Conservation (phyloP, 2,113 vertebrate genomes). For the Stegostoma tigrinum region DNA sequence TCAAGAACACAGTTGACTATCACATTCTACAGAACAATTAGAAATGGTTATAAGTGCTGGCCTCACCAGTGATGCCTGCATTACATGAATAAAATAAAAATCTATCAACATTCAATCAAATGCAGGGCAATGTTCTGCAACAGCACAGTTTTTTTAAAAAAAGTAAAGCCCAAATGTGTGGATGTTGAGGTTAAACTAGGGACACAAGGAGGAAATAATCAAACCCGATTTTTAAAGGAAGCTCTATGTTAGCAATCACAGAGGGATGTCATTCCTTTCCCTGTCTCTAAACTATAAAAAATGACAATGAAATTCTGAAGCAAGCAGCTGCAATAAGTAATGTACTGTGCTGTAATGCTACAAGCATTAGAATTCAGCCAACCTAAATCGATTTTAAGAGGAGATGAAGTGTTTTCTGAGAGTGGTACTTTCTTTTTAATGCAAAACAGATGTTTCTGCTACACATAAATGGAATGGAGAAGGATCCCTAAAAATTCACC, state of each 20-base stretch:
- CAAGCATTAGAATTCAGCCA: constrained; percentile 18
- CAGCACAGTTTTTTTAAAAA: not conserved
- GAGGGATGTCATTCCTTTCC: constrained; percentile 29
- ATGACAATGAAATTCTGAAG: constrained; percentile 18
- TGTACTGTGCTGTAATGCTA: not conserved
- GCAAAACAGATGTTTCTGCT: constrained; percentile 33
- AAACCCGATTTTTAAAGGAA: not conserved
- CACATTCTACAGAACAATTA: too few species aligned
- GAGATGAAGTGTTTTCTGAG: constrained; percentile 36
- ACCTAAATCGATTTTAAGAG: constrained; percentile 29
- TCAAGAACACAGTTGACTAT: too few species aligned
- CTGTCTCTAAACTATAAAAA: constrained; percentile 24
- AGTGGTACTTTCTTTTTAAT: constrained; percentile 32
- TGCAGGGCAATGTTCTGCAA: not conserved
- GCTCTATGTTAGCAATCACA: not conserved
- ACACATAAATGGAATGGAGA: constrained; percentile 35
- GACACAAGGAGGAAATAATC: constrained; percentile 21
- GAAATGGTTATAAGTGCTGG: too few species aligned
- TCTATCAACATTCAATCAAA: not conserved
- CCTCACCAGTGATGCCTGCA: too few species aligned
- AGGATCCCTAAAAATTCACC: constrained; percentile 36
- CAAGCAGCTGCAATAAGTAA: constrained; percentile 32
- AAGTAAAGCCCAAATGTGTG: not conserved
- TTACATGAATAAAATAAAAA: too few species aligned
- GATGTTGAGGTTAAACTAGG: constrained; percentile 23